These are phyloP conservation scores for Nephila pilipes DNA, from an alignment of 1,140 invertebrate species.

Conservation along the genomic window DNA sequence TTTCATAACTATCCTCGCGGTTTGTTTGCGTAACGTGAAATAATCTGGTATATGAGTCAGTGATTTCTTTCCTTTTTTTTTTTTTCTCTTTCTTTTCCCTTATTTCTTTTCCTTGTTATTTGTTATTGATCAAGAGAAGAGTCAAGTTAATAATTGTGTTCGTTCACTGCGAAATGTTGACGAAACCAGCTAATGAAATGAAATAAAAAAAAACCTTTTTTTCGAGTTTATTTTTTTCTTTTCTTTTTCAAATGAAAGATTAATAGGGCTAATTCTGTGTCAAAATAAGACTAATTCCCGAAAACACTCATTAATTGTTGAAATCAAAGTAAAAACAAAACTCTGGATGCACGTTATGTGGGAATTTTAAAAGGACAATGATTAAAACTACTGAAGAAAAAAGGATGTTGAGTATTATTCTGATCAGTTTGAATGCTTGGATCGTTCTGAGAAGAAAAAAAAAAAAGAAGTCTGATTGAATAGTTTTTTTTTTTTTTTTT, in stretches of 20 bases:
- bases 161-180: background rate
- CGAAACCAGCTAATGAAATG: background rate
- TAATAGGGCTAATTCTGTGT: too few species aligned
- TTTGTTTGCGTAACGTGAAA: conserved; percentile 8
- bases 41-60: background rate
- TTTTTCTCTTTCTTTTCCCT: background rate
- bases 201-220: background rate
- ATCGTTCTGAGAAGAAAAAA: too few species aligned
- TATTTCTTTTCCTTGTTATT: background rate
- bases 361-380: too few species aligned
- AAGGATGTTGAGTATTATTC: too few species aligned
- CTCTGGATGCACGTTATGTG: background rate
- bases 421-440: too few species aligned
- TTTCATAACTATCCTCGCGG: background rate
- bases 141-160: background rate
- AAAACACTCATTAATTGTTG: background rate
- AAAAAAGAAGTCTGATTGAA: too few species aligned
- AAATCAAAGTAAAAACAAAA: background rate
- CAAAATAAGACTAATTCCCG: background rate
- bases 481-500: too few species aligned
- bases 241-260: too few species aligned
- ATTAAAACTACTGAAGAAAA: too few species aligned
- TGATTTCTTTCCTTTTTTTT: background rate
- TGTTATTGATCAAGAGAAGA: background rate
- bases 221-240: too few species aligned